Conservation (phyloP, 2,113 vertebrate species). For the Trematocara unimaculatum region DNA sequence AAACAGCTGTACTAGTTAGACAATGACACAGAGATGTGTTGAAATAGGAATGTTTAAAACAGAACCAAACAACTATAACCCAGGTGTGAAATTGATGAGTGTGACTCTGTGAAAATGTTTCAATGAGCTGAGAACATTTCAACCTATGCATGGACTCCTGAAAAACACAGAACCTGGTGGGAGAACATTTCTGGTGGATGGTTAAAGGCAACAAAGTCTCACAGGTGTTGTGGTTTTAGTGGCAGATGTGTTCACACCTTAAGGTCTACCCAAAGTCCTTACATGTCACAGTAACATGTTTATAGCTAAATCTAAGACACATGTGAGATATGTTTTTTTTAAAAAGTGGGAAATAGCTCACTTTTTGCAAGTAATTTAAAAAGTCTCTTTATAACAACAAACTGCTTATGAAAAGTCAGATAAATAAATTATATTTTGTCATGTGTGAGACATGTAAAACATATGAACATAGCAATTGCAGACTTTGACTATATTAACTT, state of each 20-base stretch:
- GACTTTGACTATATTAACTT: not conserved
- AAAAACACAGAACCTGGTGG: not conserved
- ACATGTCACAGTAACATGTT: not conserved
- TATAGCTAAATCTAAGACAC: not conserved
- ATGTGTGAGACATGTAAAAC: not conserved
- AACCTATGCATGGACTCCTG: not conserved
- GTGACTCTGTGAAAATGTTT: not conserved
- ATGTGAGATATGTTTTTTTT: not conserved
- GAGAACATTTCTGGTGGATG: not conserved
- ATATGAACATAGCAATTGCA: not conserved
- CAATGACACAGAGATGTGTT: not conserved
- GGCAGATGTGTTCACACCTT: not conserved
- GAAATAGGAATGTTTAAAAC: not conserved
- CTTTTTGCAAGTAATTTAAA: not conserved
- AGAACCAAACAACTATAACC: not conserved
- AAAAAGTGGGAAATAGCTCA: not conserved
- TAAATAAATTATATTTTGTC: not conserved
- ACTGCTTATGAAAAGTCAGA: not conserved
- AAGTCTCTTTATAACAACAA: not conserved
- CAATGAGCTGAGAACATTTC: not conserved
- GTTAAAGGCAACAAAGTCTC: not conserved
- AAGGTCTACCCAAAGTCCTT: not conserved
- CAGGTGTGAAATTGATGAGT: conserved; percentile 1
- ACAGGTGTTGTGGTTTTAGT: not conserved
- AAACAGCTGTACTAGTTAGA: not conserved